phyloP scores from a whole-genome alignment of 2,113 vertebrate genomes.

The Argyrosomus japonicus region DNA sequence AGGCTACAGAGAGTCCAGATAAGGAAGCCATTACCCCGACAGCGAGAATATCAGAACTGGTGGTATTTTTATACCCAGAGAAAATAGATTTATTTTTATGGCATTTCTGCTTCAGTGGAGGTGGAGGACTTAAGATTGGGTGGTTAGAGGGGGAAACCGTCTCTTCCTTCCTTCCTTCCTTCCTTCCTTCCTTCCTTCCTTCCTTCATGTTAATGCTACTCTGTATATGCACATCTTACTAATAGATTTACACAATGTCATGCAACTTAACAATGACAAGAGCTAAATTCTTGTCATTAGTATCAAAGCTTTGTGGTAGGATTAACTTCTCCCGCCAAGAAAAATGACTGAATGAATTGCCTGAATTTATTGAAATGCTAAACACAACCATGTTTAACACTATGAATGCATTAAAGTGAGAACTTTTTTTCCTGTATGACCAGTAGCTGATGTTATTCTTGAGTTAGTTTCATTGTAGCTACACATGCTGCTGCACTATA shows the following conservation, averaged over 20 bases:
- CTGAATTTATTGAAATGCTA: too few species aligned
- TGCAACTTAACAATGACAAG: not conserved
- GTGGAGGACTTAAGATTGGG: not conserved
- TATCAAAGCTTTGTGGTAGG: not conserved
- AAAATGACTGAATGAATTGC: not conserved
- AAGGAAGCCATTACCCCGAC: slow-evolving; percentile 34
- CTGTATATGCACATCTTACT: not conserved
- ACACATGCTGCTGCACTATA: too few species aligned
- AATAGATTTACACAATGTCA: not conserved
- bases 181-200: not conserved
- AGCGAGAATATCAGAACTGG: slow-evolving; percentile 18
- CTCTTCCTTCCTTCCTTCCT: not conserved
- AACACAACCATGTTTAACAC: too few species aligned
- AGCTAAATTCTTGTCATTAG: not conserved
- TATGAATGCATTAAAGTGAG: too few species aligned
- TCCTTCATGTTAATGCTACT: not conserved
- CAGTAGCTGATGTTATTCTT: too few species aligned
- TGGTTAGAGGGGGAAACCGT: not conserved
- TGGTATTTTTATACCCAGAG: slow-evolving; percentile 36
- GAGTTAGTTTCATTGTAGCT: too few species aligned
- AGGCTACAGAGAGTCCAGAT: slow-evolving; percentile 19
- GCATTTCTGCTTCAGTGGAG: slow-evolving; percentile 22
- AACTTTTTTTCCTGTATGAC: too few species aligned
- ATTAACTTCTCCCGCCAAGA: not conserved
- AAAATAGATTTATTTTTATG: slow-evolving; percentile 31